Conservation (phyloP, 2,113 vertebrate genomes). For the Perccottus glenii region DNA sequence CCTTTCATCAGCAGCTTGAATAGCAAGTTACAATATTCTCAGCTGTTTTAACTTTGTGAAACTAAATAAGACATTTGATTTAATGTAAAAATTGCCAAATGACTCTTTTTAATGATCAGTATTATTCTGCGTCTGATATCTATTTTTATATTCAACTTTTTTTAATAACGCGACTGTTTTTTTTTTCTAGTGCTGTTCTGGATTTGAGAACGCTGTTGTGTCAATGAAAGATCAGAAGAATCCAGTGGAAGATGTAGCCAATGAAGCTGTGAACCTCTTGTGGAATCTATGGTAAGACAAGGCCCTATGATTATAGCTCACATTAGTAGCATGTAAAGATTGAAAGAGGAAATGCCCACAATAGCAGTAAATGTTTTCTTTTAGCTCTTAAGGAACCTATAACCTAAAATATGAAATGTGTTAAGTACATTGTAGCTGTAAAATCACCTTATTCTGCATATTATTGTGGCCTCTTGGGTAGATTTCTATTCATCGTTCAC, state of each 20-base stretch:
- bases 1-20: conserved; percentile 36
- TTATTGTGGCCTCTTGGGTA: no score
- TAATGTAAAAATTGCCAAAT: no score
- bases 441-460: background rate
- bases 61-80: no score
- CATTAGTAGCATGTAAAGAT: background rate
- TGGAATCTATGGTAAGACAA: conserved; percentile 94
- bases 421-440: no score
- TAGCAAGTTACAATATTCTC: background rate
- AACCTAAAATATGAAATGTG: background rate
- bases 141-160: background rate
- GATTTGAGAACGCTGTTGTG: conserved; percentile 76
- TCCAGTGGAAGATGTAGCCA: conserved; percentile 85
- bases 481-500: no score
- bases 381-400: background rate
- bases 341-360: background rate
- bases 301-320: background rate
- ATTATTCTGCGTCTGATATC: no score
- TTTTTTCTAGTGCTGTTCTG: conserved; percentile 82
- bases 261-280: conserved; percentile 91
- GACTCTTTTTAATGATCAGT: no score
- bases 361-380: background rate
- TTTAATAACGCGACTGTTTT: conserved; percentile 40
- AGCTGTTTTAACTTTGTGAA: no score
- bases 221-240: conserved; percentile 77